A percentile compares a stretch with the other conserved stretches of the same genome.
Conservation (phyloP, 2,113 vertebrate genomes). For the Callipepla squamata region DNA sequence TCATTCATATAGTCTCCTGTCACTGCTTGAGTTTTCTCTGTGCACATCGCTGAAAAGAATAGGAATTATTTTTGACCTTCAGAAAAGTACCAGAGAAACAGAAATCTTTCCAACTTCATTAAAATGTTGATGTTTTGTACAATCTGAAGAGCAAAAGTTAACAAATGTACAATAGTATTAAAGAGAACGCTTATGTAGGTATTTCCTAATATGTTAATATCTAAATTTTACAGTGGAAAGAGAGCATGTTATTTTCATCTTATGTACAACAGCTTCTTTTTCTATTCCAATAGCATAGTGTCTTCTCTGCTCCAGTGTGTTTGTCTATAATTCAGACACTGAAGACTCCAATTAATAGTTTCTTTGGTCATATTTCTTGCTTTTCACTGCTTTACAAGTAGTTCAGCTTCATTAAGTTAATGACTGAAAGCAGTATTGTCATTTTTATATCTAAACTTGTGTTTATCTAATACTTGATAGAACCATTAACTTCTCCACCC, state of each 20-base stretch:
- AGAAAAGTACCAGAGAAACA: not conserved
- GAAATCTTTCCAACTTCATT: not conserved
- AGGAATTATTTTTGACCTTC: not conserved
- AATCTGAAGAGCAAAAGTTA: not conserved
- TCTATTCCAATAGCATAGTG: not conserved
- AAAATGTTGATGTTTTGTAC: not conserved
- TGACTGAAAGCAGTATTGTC: not conserved
- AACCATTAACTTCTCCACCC: not conserved
- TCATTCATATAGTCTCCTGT: not conserved
- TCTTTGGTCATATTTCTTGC: not conserved
- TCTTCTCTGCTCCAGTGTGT: accelerated
- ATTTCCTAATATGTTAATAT: not conserved
- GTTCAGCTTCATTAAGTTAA: not conserved
- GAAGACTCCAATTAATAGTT: not conserved
- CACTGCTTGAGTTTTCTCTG: not conserved
- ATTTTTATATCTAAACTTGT: not conserved
- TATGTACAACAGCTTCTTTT: not conserved
- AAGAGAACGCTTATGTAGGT: not conserved
- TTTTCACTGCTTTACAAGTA: not conserved
- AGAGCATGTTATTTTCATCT: not conserved
- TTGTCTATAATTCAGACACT: not conserved
- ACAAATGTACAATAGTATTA: not conserved
- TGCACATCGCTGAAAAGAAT: not conserved
- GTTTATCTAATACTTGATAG: not conserved
- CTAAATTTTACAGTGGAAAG: not conserved